Percentiles rank a stretch among this genome's conserved stretches.
These are phyloP conservation scores for Eristalinus sepulchralis DNA, from an alignment of 2,888 invertebrate genomes.

Conservation along the genomic window DNA sequence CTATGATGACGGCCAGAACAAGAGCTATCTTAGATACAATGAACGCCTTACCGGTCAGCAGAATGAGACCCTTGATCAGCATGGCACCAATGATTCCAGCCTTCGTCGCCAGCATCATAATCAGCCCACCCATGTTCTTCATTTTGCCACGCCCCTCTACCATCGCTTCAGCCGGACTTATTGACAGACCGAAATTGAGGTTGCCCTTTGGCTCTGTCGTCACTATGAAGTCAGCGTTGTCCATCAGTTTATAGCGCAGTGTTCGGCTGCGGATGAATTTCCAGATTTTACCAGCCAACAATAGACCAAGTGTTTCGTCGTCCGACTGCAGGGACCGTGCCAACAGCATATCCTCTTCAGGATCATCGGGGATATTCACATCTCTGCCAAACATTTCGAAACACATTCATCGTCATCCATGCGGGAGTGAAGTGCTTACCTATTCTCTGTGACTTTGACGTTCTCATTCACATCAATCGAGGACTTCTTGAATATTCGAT, in stretches of 20 bases:
- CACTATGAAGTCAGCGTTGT: conserved; percentile 89
- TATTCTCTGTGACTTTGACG: conserved; percentile 88
- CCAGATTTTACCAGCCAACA: conserved; percentile 89
- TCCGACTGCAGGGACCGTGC: conserved; percentile 82
- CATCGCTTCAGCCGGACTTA: conserved; percentile 84
- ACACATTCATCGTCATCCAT: not conserved
- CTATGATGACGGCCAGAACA: conserved; percentile 89
- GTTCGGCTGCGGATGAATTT: conserved; percentile 89
- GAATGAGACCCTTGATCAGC: conserved; percentile 89
- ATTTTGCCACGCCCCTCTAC: conserved; percentile 88
- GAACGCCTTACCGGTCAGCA: conserved; percentile 92
- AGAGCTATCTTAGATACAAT: conserved; percentile 92
- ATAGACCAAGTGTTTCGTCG: conserved; percentile 84
- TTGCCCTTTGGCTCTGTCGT: conserved; percentile 86
- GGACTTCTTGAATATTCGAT: conserved; percentile 89
- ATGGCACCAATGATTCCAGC: conserved; percentile 90
- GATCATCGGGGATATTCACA: conserved; percentile 80
- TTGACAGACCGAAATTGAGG: conserved; percentile 84
- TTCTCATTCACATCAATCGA: conserved; percentile 89
- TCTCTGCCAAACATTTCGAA: conserved; percentile 72
- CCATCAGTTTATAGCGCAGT: conserved; percentile 88
- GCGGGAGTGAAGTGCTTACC: conserved; percentile 78
- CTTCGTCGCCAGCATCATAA: conserved; percentile 90
- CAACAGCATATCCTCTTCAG: conserved; percentile 83
- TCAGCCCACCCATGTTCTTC: conserved; percentile 87